Evolutionary conservation across 2,113 vertebrate species (phyloP).

Genomic region (Gila orcuttii): DNA sequence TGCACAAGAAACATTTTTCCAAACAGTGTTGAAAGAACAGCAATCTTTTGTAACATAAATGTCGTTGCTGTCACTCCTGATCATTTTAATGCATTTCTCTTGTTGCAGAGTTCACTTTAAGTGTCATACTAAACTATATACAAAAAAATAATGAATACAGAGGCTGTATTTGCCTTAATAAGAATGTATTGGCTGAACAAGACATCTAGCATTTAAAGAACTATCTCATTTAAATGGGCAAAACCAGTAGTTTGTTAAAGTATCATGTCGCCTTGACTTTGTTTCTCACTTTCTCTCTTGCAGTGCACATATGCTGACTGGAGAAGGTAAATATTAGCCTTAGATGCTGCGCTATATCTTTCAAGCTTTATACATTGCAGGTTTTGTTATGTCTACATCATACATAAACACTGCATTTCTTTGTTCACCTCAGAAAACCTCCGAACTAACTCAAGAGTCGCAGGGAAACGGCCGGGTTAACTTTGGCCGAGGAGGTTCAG

Average conservation of each 20-base stretch:
- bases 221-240: neutral
- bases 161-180: neutral
- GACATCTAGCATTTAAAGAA: neutral
- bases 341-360: neutral
- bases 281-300: neutral
- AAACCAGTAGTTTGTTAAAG: neutral
- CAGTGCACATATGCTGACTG: constrained; percentile 2
- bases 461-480: neutral
- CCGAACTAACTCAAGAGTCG: constrained; percentile 12
- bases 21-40: no score
- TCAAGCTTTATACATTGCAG: neutral
- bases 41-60: no score
- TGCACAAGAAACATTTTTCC: no score
- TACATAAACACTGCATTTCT: neutral
- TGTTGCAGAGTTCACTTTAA: neutral
- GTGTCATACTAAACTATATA: neutral
- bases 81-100: neutral
- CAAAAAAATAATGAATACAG: neutral
- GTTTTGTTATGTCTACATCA: constrained; percentile 10
- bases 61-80: no score
- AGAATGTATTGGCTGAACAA: neutral
- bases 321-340: constrained; percentile 13
- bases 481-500: neutral
- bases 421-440: constrained; percentile 47
- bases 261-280: neutral